Conservation (phyloP, 92 coral and sea anemone species). For the Bergia sp. region DNA sequence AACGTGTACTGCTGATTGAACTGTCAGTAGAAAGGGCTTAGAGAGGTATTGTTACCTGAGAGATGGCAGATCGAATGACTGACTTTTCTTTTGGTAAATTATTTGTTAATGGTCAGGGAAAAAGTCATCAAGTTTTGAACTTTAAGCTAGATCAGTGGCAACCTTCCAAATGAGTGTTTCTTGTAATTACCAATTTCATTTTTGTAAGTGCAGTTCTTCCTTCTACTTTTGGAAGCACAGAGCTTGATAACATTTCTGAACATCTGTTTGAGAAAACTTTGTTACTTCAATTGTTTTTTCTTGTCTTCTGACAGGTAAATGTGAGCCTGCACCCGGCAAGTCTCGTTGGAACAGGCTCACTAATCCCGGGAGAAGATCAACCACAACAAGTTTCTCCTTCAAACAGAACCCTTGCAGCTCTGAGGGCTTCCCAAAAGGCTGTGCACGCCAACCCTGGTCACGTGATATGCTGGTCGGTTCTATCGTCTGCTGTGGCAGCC, state of each 20-base stretch:
- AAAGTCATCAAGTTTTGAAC: too few species aligned
- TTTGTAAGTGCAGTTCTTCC: not conserved
- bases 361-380: slow-evolving; percentile 46
- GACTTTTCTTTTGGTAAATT: too few species aligned
- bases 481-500: slow-evolving; percentile 83
- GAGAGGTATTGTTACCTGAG: too few species aligned
- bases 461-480: slow-evolving; percentile 83
- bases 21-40: too few species aligned
- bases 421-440: slow-evolving; percentile 89
- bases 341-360: slow-evolving; percentile 74
- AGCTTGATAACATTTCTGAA: too few species aligned
- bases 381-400: slow-evolving; percentile 33
- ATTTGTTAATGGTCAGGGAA: too few species aligned
- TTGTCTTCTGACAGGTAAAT: slow-evolving; percentile 21
- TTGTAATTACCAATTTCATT: too few species aligned
- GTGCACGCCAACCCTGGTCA: slow-evolving; percentile 88
- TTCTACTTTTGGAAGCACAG: not conserved
- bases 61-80: too few species aligned
- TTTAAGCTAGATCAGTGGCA: too few species aligned
- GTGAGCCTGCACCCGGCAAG: slow-evolving; percentile 69
- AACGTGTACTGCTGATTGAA: too few species aligned
- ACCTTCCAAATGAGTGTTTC: too few species aligned
- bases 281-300: not conserved
- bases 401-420: slow-evolving; percentile 63
- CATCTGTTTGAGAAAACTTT: too few species aligned